phyloP scores from a whole-genome alignment of 2,113 vertebrate species.

The Chloebia gouldiae region DNA sequence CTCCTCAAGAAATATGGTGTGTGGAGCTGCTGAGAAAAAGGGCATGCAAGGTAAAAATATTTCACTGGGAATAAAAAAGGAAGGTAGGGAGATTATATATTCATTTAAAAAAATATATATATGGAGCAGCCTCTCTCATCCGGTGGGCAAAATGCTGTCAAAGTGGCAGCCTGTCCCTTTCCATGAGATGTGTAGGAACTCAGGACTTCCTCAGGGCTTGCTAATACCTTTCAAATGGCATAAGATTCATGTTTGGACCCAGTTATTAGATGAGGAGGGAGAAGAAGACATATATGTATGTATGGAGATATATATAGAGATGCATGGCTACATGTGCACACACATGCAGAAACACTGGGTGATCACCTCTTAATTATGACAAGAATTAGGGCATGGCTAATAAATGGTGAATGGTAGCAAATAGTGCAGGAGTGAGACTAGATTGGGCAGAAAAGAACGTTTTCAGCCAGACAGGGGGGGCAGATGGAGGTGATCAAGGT shows the following conservation, averaged over 20 bases:
- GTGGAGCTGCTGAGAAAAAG: background rate
- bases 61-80: background rate
- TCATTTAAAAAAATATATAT: background rate
- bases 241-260: background rate
- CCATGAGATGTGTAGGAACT: background rate
- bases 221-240: background rate
- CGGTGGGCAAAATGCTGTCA: rapidly evolving
- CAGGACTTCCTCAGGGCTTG: background rate
- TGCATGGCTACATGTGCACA: background rate
- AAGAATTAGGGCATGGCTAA: background rate
- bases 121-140: background rate
- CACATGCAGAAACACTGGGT: background rate
- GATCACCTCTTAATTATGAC: background rate
- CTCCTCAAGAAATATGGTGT: conserved; percentile 16
- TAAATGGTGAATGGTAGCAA: background rate
- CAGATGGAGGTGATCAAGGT: background rate
- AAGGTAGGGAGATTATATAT: background rate
- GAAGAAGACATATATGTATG: background rate
- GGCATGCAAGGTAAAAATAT: background rate
- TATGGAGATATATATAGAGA: background rate
- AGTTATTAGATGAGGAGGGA: background rate
- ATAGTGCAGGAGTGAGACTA: background rate
- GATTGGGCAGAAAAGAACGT: background rate
- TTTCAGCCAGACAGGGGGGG: background rate
- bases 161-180: background rate